Base-by-base conservation (phyloP, 2,888 invertebrate species). In the Alviniconcha strummeri region DNA sequence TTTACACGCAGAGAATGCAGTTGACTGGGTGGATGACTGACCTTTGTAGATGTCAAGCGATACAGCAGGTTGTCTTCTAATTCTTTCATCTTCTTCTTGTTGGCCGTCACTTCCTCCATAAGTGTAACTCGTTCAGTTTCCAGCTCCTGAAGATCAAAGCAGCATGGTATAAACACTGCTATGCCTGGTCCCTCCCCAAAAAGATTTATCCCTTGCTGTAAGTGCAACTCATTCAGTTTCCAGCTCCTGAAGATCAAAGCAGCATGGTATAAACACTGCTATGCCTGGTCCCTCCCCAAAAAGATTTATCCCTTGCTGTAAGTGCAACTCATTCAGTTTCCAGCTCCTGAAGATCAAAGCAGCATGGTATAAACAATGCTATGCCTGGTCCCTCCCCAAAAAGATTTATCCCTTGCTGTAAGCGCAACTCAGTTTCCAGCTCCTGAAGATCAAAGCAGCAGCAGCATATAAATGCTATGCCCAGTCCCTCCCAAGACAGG, bases 1-100 rank as follows among this genome's bases (percentile, higher is more conserved):
- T 36, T 36, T 36, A 36, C 36, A 36, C 36, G 3, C 36, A 36
- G 36, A 36, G 36, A 36, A 36, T 36, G 36, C 36, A 36, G 36
- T 3, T 36, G 36, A 36, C 36, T 36, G 36, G 0, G 36, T 36
- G 36, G 36, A 36, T 36, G 36, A 6, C 84, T 57, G 76, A 91
- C 90, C 90, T 91, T 85, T 13, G 91, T 92, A 83, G 92, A 92
- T 57, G 93, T 94, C 67, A 94, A 89, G 81, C 94, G 88, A 86
- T 87, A 92, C 71, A 94, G 87, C 36, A 94, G 88, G 87, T 93
- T 94, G 86, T 94, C 94, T 85, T 94, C 94, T 17, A 94, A 88
- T 83, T 94, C 94, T 87, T 94, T 93, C 93, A 93, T 94, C 88
- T 93, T 93, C 84, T 91, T 91, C 89, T 94, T 93, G 90, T 94